Base-by-base conservation (phyloP, 2,888 invertebrate genomes). In the Cryptosula pallasiana region DNA sequence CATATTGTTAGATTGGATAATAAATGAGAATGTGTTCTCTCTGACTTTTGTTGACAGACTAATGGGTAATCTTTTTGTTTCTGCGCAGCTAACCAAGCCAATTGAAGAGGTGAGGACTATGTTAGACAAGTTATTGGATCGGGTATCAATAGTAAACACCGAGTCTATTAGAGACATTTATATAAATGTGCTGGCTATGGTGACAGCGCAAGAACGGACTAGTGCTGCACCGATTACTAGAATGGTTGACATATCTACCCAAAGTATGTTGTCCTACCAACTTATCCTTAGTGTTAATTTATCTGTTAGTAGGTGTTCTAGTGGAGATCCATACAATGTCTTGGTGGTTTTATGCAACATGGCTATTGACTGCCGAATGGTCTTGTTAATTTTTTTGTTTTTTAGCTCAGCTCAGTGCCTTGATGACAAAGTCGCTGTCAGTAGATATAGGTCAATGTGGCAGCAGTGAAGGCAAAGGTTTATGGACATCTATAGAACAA, bases 401-500 rank as follows among this genome's bases (percentile, higher is more conserved):
- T 57, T n/a, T 57, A 57, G 57, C 57, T 57, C 13, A 57, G 5
- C 5, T 57, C n/a, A 57, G 23, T 57, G 57, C 57, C 5, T 9
- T 25, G 13, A 57, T 23, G 23, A 57, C 57, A 16, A 45, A 45
- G 20, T 45, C 45, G 9, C 45, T 45, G 9, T 45, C 45, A 13
- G 45, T 45, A 5, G 20, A 5, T 5, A 20, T 20, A 13, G 9
- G 20, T 5, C 5, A 5, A 20, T 45, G 9, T 45, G 45, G 45
- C 45, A 20, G 13, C 5, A 23, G 25, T n/a, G 57, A 57, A 16
- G 25, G 25, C 5, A 25, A 57, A n/a, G 23, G 16, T n/a, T 23
- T 57, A n/a, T 57, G 57, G 57, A 57, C 16, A 5, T 57, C 57
- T n/a, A 25, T 57, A 23, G 57, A 57, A n/a, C 57, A n/a, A n/a